Percentiles rank a stretch among this genome's conserved stretches.
These are phyloP conservation scores for Pluvianellus socialis DNA, from an alignment of 2,113 vertebrate genomes.

Conservation along the genomic window DNA sequence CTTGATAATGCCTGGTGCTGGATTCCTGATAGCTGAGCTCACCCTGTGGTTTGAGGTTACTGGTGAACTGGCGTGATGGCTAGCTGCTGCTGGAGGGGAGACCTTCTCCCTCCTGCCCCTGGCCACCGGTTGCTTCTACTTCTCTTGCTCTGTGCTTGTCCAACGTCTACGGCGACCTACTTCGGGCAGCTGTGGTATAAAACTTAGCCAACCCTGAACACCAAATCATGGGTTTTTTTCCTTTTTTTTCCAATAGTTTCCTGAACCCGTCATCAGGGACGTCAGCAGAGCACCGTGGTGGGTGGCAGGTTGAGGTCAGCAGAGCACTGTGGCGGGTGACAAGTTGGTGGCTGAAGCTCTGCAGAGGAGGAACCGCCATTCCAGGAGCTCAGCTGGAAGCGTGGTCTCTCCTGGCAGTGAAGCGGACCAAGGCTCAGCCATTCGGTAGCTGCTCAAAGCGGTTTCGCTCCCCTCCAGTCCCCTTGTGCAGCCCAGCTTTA, in stretches of 20 bases:
- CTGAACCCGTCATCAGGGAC: background rate
- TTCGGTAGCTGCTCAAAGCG: background rate
- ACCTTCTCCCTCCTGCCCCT: background rate
- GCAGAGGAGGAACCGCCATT: background rate
- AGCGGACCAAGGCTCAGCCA: background rate
- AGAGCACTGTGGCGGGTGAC: accelerated
- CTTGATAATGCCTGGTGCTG: background rate
- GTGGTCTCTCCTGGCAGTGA: background rate
- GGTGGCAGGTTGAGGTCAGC: background rate
- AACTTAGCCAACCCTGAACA: background rate
- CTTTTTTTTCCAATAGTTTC: accelerated
- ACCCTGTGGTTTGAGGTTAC: background rate
- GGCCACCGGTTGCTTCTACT: accelerated
- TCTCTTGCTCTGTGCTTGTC: background rate
- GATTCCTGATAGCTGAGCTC: constrained; percentile 26
- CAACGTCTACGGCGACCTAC: background rate
- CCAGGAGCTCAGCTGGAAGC: background rate
- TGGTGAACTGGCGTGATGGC: background rate
- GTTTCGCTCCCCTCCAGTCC: background rate
- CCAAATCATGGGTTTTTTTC: background rate
- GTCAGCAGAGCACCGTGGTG: background rate
- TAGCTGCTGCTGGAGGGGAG: background rate
- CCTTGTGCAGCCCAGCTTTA: background rate
- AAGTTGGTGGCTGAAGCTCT: background rate
- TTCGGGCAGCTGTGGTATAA: background rate